Percentiles rank a stretch among this genome's conserved stretches.
Evolutionary conservation across 2,797 vertebrate genomes (phyloP).

Genomic region (Anisognathus igniventris): DNA sequence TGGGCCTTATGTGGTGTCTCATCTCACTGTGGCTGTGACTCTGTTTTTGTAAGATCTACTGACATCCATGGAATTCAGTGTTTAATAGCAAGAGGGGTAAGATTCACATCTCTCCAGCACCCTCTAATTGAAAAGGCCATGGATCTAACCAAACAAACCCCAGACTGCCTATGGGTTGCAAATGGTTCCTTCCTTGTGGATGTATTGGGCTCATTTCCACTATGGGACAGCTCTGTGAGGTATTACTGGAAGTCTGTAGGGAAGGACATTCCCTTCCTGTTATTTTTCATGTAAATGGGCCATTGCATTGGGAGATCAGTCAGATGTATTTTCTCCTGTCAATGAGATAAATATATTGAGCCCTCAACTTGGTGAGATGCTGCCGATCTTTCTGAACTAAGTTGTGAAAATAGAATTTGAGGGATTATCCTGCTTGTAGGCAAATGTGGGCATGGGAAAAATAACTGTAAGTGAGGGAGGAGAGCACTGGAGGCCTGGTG

Average conservation of each 20-base stretch:
- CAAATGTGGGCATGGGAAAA: not conserved
- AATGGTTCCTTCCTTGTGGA: not conserved
- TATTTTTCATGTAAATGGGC: not conserved
- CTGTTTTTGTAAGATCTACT: not conserved
- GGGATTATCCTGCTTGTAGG: not conserved
- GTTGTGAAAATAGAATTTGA: not conserved
- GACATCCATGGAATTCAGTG: not conserved
- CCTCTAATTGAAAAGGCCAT: not conserved
- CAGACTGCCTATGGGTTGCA: not conserved
- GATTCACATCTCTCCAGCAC: not conserved
- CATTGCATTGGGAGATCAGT: not conserved
- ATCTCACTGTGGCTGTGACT: not conserved
- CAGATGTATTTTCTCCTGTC: not conserved
- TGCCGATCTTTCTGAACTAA: not conserved
- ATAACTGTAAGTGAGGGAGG: not conserved
- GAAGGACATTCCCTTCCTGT: not conserved
- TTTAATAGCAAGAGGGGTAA: not conserved
- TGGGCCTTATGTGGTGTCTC: not conserved
- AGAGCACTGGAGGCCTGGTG: not conserved
- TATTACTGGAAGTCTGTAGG: not conserved
- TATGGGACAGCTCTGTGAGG: not conserved
- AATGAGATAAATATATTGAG: not conserved
- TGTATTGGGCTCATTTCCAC: not conserved
- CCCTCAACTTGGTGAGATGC: not conserved
- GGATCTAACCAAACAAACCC: not conserved